Base-by-base conservation (phyloP, 2,888 invertebrate species). In the Lasius platythorax region DNA sequence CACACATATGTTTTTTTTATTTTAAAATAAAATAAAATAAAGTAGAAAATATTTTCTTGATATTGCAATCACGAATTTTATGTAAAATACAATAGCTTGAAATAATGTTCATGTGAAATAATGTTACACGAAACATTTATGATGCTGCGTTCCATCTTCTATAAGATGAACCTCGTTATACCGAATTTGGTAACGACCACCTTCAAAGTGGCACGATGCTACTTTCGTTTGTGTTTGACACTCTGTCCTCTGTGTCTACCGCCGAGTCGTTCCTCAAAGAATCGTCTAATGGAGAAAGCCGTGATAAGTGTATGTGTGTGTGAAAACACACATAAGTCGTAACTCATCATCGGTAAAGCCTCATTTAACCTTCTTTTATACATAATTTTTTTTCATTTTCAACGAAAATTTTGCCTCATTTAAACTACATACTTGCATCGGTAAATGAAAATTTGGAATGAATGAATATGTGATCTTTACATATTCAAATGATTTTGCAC, bases 151-250 rank as follows among this genome's bases (percentile, higher is more conserved):
- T 58, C 23, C 70, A 58, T 11, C 18, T 70, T 43, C 23, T 43
- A 40, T 12, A 37, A 67, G 8, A 67, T 12, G 33, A 11, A 56
- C 18, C 33, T 70, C 33, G 85, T 74, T 85, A 53, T 43, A 63
- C 70, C 86, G 61, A 86, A 86, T 86, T 87, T 86, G 79, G 83
- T 75, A 79, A 86, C 33, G 79, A 83, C 78, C 58, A 78, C 74
- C 86, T 64, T 50, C 33, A 75, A 64, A 70, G 83, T 72, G 56
- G 28, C 43, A 50, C 43, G n/a, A 78, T 23, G 43, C 30, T 28
- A 78, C 78, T 78, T 78, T 78, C 78, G 70, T 78, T 78, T 78
- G 78, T 15, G 30, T 43, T 68, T 58, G 68, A 78, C 68, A 68
- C 78, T 78, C 40, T 5, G 70, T 46, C 9, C 28, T 12, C 6